These are phyloP conservation scores for Biston stratarius DNA, from an alignment of 2,888 invertebrate species.

Conservation along the genomic window DNA sequence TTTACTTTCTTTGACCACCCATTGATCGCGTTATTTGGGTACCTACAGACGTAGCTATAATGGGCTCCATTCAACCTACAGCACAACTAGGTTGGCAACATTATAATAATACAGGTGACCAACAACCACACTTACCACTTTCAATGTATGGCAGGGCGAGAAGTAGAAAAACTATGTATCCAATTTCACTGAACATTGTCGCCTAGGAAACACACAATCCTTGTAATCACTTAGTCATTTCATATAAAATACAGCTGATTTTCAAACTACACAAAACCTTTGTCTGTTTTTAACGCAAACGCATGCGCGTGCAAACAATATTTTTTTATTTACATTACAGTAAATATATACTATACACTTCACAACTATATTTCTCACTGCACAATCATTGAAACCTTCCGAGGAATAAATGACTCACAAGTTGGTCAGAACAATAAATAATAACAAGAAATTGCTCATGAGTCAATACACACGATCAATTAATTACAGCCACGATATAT, in stretches of 20 bases:
- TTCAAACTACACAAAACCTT: constrained; percentile 87
- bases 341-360: constrained; percentile 61
- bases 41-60: constrained; percentile 10
- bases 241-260: constrained; percentile 86
- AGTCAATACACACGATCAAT: constrained; percentile 42
- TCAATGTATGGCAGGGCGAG: constrained; percentile 90
- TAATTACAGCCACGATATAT: constrained; percentile 45
- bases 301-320: constrained; percentile 86
- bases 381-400: constrained; percentile 56
- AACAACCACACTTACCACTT: constrained; percentile 86
- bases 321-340: constrained; percentile 85
- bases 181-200: constrained; percentile 88
- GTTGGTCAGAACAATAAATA: constrained; percentile 72
- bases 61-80: constrained; percentile 32
- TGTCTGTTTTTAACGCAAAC: constrained; percentile 85
- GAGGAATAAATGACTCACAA: constrained; percentile 56
- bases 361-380: constrained; percentile 55
- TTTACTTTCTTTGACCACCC: constrained; percentile 15
- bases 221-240: constrained; percentile 83
- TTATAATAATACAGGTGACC: constrained; percentile 42
- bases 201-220: constrained; percentile 79
- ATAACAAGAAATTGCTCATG: constrained; percentile 66
- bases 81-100: constrained; percentile 47
- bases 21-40: constrained; percentile 17
- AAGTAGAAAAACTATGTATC: constrained; percentile 89